phyloP scores from a whole-genome alignment of 2,797 vertebrate genomes.

The Pteronotus mesoamericanus region DNA sequence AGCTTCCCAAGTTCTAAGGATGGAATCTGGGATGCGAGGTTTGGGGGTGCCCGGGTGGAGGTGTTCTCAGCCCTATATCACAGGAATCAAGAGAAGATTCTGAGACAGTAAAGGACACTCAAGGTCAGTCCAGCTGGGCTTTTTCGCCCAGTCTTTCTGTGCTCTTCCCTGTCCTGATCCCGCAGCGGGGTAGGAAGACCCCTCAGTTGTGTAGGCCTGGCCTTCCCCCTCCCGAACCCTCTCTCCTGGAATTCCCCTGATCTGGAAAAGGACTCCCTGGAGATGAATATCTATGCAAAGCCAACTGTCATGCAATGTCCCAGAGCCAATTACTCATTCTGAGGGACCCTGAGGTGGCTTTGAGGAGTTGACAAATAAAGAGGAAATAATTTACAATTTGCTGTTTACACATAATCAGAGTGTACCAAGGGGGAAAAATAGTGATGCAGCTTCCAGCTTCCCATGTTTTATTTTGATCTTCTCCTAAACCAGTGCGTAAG shows the following conservation, averaged over 20 bases:
- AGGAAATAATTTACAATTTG: conserved; percentile 18
- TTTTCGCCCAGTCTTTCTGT: neutral
- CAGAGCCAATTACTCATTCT: neutral
- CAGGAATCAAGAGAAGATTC: neutral
- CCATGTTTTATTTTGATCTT: neutral
- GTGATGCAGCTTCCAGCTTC: neutral
- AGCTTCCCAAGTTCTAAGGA: neutral
- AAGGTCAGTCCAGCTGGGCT: neutral
- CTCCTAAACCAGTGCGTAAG: neutral
- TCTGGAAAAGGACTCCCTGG: neutral
- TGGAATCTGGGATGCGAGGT: neutral
- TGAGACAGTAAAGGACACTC: neutral
- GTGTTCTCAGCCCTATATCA: neutral
- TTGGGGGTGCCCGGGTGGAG: neutral
- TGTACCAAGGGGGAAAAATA: neutral
- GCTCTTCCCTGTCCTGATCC: neutral
- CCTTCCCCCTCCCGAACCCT: fast-evolving
- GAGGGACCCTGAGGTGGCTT: neutral
- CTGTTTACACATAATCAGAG: conserved; percentile 30
- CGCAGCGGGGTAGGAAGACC: neutral
- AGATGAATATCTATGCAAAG: neutral
- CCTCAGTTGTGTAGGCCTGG: neutral
- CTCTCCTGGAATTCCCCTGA: neutral
- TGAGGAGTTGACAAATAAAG: conserved; percentile 31
- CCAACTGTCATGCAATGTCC: neutral